Percentiles rank a stretch among this genome's conserved stretches.
Evolutionary conservation across 2,888 invertebrate genomes (phyloP).

Genomic region (Phoenoteleia sp.): DNA sequence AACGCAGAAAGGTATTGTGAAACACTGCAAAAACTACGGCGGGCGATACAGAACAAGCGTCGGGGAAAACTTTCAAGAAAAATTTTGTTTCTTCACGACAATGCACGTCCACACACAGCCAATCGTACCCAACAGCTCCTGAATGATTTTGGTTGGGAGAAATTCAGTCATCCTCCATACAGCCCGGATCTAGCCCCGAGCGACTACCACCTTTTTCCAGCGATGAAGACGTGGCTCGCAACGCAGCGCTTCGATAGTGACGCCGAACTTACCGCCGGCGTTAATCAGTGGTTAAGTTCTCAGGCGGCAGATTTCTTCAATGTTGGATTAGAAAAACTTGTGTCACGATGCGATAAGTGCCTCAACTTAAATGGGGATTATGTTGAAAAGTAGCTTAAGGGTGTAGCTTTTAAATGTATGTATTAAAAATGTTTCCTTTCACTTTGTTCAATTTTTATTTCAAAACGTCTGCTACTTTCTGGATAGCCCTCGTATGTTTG

Average conservation of each 20-base stretch:
- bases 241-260: not conserved
- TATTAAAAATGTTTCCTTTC: no score
- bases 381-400: conserved; percentile 64
- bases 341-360: not conserved
- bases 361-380: not conserved
- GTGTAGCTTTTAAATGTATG: no score
- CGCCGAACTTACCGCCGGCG: not conserved
- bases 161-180: conserved; percentile 50
- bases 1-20: not conserved
- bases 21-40: conserved; percentile 47
- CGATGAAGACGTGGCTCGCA: not conserved
- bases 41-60: conserved; percentile 58
- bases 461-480: no score
- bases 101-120: conserved; percentile 10
- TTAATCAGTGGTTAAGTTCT: not conserved
- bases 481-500: no score
- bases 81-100: conserved; percentile 9
- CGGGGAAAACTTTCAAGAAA: conserved; percentile 20
- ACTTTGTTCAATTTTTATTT: no score
- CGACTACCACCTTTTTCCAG: conserved; percentile 49
- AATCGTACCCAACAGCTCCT: conserved; percentile 1
- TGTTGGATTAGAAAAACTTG: not conserved
- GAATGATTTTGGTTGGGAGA: conserved; percentile 32
- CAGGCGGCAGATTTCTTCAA: not conserved
- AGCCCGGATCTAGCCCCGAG: conserved; percentile 44